Percentiles rank a stretch among this genome's conserved stretches.
Conservation (phyloP, 2,888 invertebrate species). For the Pollenia angustigena region DNA sequence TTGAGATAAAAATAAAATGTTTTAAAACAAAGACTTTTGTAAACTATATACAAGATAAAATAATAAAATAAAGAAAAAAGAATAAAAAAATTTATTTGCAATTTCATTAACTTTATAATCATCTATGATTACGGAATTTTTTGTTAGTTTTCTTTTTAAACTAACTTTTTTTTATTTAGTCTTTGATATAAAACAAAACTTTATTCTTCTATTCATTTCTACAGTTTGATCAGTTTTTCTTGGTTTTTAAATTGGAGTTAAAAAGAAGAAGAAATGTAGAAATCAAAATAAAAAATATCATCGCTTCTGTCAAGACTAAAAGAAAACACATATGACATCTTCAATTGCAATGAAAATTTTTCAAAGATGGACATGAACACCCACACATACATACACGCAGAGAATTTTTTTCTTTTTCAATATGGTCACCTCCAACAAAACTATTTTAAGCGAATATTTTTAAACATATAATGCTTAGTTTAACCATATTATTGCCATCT, state of each 20-base stretch:
- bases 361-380: background rate
- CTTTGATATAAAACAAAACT: conserved; percentile 14
- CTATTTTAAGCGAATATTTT: too few relatives aligned
- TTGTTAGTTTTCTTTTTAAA: background rate
- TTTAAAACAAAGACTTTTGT: background rate
- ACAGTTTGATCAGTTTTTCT: conserved; percentile 1
- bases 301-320: background rate
- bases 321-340: background rate
- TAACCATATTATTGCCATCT: too few relatives aligned
- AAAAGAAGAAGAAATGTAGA: background rate
- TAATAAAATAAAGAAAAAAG: background rate
- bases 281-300: background rate
- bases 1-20: background rate
- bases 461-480: too few relatives aligned
- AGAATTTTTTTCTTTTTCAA: too few relatives aligned
- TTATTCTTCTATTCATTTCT: background rate
- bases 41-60: background rate
- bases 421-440: too few relatives aligned
- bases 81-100: background rate
- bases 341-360: background rate
- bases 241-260: background rate
- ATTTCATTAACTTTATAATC: conserved; percentile 53
- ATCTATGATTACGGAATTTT: conserved; percentile 22
- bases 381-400: background rate
- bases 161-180: conserved; percentile 34